These are phyloP conservation scores for Rhopalosiphum nymphaeae DNA, from an alignment of 2,888 invertebrate species.

Conservation along the genomic window DNA sequence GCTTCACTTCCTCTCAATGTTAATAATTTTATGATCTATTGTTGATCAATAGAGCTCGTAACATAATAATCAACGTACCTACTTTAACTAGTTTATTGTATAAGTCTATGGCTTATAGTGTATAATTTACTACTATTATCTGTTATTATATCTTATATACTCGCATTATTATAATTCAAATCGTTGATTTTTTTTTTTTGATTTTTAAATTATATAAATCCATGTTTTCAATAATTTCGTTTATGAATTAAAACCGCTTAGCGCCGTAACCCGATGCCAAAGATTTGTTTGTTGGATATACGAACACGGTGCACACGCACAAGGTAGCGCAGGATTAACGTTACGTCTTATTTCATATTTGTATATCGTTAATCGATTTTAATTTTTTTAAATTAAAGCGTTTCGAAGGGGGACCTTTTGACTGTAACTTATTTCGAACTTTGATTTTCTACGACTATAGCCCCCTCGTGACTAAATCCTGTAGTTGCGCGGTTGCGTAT, in stretches of 20 bases:
- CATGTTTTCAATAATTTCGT: background rate
- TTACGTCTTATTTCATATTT: background rate
- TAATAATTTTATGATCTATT: background rate
- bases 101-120: background rate
- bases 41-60: background rate
- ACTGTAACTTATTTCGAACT: background rate
- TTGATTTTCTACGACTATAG: background rate
- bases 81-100: background rate
- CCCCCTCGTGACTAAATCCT: background rate
- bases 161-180: background rate
- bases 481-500: background rate
- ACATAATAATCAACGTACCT: background rate
- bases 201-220: background rate
- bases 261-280: background rate
- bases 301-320: no score
- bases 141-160: background rate
- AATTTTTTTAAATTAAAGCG: background rate
- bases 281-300: background rate
- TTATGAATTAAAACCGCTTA: background rate
- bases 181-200: background rate
- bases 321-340: background rate
- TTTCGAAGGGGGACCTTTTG: background rate
- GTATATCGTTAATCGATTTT: background rate
- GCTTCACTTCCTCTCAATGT: background rate
- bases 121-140: background rate